These are phyloP conservation scores for Etheostoma perlongum DNA, from an alignment of 2,797 vertebrate species.

Conservation along the genomic window DNA sequence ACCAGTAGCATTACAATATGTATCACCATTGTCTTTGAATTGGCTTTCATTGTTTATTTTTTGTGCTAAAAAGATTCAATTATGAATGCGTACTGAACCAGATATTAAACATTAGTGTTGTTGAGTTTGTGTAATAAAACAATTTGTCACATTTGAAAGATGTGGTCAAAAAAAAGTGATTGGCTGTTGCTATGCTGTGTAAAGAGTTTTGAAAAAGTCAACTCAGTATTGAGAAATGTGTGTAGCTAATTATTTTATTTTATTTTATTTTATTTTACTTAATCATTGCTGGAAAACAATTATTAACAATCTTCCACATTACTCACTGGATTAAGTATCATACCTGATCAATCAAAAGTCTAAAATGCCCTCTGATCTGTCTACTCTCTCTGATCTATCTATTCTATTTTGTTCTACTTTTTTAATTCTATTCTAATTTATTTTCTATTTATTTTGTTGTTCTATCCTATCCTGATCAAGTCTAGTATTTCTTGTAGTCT, in stretches of 20 bases:
- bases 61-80: not conserved
- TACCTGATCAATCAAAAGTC: too few species aligned
- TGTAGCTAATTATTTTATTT: too few species aligned
- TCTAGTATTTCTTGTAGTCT: not conserved
- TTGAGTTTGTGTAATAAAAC: slow-evolving; percentile 1
- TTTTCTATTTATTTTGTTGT: too few species aligned
- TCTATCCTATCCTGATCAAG: too few species aligned
- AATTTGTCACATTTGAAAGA: not conserved
- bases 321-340: too few species aligned
- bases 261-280: not conserved
- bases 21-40: not conserved
- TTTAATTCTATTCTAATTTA: too few species aligned
- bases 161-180: not conserved
- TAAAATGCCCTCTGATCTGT: too few species aligned
- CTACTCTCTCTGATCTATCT: too few species aligned
- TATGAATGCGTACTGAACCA: not conserved
- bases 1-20: not conserved
- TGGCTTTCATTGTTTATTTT: not conserved
- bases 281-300: not conserved
- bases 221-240: not conserved
- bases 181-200: not conserved
- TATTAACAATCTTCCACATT: too few species aligned
- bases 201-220: not conserved
- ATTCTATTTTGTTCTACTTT: too few species aligned
- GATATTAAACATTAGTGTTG: too few species aligned